phyloP scores from a whole-genome alignment of 1,140 invertebrate genomes.

The Drosophila takahashii region DNA sequence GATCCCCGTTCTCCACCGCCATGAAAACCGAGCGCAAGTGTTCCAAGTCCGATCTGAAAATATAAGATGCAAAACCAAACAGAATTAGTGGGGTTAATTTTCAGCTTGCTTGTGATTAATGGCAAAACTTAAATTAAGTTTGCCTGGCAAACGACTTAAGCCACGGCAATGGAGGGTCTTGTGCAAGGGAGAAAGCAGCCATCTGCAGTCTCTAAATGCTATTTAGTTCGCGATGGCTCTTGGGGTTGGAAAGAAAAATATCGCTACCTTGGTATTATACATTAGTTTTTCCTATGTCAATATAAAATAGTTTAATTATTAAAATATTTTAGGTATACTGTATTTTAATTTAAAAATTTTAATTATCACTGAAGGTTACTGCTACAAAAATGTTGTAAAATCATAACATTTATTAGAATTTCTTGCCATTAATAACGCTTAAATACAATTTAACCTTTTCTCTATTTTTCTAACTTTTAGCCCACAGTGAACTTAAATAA shows the following conservation, averaged over 20 bases:
- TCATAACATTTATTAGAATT: too few relatives aligned
- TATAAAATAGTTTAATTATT: not conserved
- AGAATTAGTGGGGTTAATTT: slow-evolving; percentile 27
- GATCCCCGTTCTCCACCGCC: slow-evolving; percentile 97
- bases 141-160: slow-evolving; percentile 11
- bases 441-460: not conserved
- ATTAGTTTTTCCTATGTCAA: not conserved
- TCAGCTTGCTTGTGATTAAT: slow-evolving; percentile 24
- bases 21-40: slow-evolving; percentile 97
- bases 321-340: not conserved
- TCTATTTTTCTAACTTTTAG: not conserved
- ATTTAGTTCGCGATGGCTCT: slow-evolving; percentile 8
- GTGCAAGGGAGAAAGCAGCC: not conserved
- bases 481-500: slow-evolving; percentile 15
- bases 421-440: too few relatives aligned
- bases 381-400: too few relatives aligned
- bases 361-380: not conserved
- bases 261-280: not conserved
- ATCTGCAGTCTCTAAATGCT: slow-evolving; percentile 6
- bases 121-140: slow-evolving; percentile 31
- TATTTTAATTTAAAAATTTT: too few relatives aligned
- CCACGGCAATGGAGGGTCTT: not conserved
- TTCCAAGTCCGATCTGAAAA: slow-evolving; percentile 91
- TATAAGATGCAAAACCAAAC: not conserved
- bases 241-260: not conserved